A percentile compares a stretch with the other conserved stretches of the same genome.
Evolutionary conservation across 2,888 invertebrate species (phyloP).

Genomic region (Ypsolopha sequella): DNA sequence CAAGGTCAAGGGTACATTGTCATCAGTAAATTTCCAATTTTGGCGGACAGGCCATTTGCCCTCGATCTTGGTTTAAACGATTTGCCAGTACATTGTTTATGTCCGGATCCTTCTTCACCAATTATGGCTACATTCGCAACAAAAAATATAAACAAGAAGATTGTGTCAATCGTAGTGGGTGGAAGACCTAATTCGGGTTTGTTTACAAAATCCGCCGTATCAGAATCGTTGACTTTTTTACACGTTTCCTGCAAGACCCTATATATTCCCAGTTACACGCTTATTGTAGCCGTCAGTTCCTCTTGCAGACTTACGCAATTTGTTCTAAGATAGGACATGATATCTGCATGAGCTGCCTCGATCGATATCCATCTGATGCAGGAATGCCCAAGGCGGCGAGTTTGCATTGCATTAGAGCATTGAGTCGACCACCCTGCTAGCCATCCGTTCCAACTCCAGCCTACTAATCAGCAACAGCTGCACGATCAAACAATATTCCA

Average conservation of each 20-base stretch:
- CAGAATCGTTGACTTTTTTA: neutral
- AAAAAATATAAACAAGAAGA: neutral
- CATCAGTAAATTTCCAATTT: neutral
- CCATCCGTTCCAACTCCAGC: slow-evolving; percentile 1
- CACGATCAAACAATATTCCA: neutral
- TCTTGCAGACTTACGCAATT: neutral
- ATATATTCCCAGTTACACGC: neutral
- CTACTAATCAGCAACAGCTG: slow-evolving; percentile 3
- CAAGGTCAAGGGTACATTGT: neutral
- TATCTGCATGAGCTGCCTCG: slow-evolving; percentile 1
- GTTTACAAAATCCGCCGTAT: neutral
- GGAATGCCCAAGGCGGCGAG: slow-evolving; percentile 11
- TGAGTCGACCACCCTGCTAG: slow-evolving; percentile 46
- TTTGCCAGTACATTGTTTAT: neutral
- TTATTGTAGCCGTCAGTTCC: neutral
- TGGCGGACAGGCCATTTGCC: neutral
- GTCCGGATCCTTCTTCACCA: neutral
- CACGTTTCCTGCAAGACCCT: neutral
- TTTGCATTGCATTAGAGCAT: slow-evolving; percentile 46
- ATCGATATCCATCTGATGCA: slow-evolving; percentile 6
- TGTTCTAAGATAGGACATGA: slow-evolving; percentile 1
- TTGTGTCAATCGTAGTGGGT: neutral
- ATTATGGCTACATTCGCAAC: slow-evolving; percentile 1
- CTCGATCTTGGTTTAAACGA: neutral
- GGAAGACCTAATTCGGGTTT: neutral